A percentile compares a stretch with the other conserved stretches of the same genome.
Conservation (phyloP, 2,888 invertebrate species). For the Megastigmus dorsalis region DNA sequence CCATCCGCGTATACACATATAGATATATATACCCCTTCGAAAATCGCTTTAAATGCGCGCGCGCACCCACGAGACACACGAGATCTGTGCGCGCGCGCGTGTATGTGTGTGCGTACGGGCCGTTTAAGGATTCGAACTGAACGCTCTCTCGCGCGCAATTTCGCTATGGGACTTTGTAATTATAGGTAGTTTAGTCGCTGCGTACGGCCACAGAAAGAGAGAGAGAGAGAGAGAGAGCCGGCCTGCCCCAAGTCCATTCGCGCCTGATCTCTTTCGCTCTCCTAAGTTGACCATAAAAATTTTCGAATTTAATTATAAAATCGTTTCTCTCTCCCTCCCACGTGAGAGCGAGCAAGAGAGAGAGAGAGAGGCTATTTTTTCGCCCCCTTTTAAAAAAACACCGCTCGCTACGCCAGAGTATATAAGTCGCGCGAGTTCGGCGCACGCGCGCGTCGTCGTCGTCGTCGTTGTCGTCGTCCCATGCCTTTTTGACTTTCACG, state of each 20-base stretch:
- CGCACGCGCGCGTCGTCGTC: not conserved
- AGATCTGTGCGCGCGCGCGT: conserved; percentile 62
- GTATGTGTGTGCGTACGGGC: not conserved
- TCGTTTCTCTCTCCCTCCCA: conserved; percentile 40
- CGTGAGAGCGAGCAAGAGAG: too few species aligned
- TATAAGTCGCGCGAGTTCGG: too few species aligned
- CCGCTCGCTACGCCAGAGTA: too few species aligned
- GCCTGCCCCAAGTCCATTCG: conserved; percentile 53
- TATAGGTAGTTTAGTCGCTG: conserved; percentile 73
- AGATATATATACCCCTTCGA: too few species aligned
- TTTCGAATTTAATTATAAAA: conserved; percentile 70
- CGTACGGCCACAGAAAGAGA: too few species aligned
- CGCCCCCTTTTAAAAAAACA: not conserved
- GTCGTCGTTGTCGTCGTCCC: too few species aligned
- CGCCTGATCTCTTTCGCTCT: conserved; percentile 56
- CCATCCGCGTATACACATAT: conserved; percentile 33
- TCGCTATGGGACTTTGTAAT: conserved; percentile 74
- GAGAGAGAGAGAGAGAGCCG: too few species aligned
- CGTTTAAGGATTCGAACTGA: conserved; percentile 73
- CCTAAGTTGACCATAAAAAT: conserved; percentile 66
- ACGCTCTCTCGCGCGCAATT: conserved; percentile 65
- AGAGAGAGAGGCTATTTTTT: not conserved
- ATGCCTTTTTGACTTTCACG: conserved; percentile 45
- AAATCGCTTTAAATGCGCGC: conserved; percentile 58
- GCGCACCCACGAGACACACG: conserved; percentile 63